These are phyloP conservation scores for Diloba caeruleocephala DNA, from an alignment of 2,888 invertebrate genomes.

Conservation along the genomic window DNA sequence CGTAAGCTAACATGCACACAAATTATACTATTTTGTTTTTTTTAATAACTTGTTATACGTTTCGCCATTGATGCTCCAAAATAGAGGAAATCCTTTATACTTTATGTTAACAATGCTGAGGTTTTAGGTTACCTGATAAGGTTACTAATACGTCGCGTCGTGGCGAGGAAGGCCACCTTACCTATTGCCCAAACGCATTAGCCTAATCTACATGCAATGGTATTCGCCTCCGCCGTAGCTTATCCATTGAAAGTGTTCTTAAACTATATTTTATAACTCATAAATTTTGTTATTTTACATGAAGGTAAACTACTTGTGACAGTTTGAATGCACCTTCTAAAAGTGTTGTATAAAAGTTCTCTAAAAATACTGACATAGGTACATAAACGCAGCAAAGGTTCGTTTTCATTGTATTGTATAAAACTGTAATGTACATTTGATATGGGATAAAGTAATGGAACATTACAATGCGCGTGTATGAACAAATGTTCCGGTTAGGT, in stretches of 20 bases:
- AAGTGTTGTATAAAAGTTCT: not conserved
- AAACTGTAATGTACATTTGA: too few species aligned
- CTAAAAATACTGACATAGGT: not conserved
- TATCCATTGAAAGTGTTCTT: conserved; percentile 7
- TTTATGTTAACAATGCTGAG: too few species aligned
- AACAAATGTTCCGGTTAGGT: too few species aligned
- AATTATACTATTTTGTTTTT: too few species aligned
- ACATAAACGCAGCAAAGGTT: too few species aligned
- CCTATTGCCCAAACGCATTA: conserved; percentile 5
- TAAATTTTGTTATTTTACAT: conserved; percentile 20
- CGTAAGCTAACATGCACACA: too few species aligned
- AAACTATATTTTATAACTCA: conserved; percentile 23
- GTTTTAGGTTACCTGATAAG: not conserved
- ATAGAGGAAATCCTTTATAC: too few species aligned
- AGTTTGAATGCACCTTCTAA: conserved; percentile 5
- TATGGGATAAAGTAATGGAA: too few species aligned
- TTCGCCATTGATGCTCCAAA: too few species aligned
- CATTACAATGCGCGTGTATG: too few species aligned
- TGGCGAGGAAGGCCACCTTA: not conserved
- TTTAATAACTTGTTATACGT: too few species aligned
- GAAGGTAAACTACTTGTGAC: conserved; percentile 11
- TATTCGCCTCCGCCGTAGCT: not conserved
- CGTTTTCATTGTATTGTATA: too few species aligned
- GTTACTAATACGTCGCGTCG: not conserved
- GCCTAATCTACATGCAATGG: conserved; percentile 7